Percentiles rank a stretch among this genome's conserved stretches.
Evolutionary conservation across 2,797 vertebrate species (phyloP).

Genomic region (Coracias cyanogaster): DNA sequence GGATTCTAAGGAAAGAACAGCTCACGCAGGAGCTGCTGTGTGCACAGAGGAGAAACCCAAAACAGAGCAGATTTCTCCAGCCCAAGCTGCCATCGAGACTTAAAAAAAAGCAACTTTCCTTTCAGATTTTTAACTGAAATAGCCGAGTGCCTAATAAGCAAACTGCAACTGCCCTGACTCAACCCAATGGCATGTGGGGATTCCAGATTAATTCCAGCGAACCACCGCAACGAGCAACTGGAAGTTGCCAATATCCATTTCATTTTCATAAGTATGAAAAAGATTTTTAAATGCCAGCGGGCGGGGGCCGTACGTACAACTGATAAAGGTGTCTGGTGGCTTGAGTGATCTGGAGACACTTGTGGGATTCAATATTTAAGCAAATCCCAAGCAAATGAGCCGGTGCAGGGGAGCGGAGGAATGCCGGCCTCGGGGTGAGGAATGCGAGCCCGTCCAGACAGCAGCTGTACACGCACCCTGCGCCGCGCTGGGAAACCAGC

Average conservation of each 20-base stretch:
- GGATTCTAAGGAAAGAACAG: not conserved
- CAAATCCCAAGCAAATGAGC: not conserved
- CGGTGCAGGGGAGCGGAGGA: not conserved
- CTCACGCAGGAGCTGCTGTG: not conserved
- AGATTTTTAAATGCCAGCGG: not conserved
- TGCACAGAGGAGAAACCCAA: not conserved
- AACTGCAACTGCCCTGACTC: not conserved
- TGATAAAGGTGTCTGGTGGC: not conserved
- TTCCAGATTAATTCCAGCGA: not conserved
- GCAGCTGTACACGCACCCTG: not conserved
- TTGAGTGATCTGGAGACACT: not conserved
- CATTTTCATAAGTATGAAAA: not conserved
- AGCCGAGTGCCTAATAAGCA: not conserved
- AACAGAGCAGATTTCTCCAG: not conserved
- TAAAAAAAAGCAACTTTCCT: not conserved
- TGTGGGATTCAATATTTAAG: not conserved
- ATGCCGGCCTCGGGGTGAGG: not conserved
- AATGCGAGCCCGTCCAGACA: not conserved
- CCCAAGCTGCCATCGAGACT: not conserved
- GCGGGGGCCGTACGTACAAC: not conserved
- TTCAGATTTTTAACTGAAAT: not conserved
- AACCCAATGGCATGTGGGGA: conserved; percentile 6
- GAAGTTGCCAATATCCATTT: not conserved
- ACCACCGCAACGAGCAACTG: not conserved
- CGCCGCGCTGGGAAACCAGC: not conserved